phyloP scores from a whole-genome alignment of 2,797 vertebrate genomes.

The Gorsachius magnificus region DNA sequence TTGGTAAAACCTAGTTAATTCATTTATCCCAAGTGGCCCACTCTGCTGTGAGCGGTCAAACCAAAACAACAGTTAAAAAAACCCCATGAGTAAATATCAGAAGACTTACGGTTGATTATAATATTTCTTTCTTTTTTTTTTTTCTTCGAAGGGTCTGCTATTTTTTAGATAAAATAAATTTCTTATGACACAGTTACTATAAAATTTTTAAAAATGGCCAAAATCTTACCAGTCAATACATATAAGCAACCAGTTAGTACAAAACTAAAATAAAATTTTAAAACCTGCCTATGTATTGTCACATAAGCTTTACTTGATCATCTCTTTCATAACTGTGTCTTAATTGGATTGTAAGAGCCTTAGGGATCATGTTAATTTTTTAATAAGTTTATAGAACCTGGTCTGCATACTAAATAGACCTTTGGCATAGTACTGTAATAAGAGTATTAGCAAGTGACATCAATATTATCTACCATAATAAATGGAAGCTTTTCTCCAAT shows the following conservation, averaged over 20 bases:
- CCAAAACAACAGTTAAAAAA: background rate
- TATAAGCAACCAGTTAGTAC: background rate
- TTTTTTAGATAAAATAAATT: background rate
- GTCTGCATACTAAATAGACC: background rate
- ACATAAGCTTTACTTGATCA: background rate
- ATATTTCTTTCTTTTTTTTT: background rate
- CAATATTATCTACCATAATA: background rate
- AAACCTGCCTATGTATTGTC: background rate
- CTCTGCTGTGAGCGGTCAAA: background rate
- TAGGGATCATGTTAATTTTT: background rate
- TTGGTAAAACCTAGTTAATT: background rate
- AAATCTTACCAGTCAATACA: background rate
- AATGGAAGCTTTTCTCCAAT: background rate
- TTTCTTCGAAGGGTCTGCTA: background rate
- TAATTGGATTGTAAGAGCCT: background rate
- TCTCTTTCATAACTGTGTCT: background rate
- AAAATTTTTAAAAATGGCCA: background rate
- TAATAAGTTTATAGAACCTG: background rate
- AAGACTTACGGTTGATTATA: background rate
- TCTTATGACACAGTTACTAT: background rate
- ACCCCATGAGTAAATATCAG: rapidly evolving
- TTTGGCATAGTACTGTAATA: background rate
- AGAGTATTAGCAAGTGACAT: background rate
- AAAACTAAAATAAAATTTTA: background rate
- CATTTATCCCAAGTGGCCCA: background rate